These are phyloP conservation scores for Neodiprion lecontei DNA, from an alignment of 1,140 invertebrate genomes.

Conservation along the genomic window DNA sequence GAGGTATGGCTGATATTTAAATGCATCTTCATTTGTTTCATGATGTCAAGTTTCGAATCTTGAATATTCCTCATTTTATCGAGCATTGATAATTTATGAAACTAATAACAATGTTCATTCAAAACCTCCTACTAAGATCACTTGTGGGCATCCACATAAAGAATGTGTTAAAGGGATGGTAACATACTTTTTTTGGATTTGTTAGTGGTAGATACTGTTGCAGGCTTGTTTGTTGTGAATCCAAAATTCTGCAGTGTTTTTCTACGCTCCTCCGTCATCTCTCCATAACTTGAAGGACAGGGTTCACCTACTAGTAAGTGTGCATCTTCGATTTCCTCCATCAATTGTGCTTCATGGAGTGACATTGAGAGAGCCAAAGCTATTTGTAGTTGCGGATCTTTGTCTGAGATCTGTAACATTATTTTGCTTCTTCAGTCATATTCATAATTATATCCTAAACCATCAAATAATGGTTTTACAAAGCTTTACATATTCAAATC, in stretches of 20 bases:
- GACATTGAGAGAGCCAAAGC: constrained; percentile 62
- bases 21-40: no score
- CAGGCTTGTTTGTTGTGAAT: constrained; percentile 47
- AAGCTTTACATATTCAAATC: constrained; percentile 20
- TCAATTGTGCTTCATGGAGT: constrained; percentile 55
- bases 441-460: constrained; percentile 19
- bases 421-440: constrained; percentile 7
- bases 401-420: constrained; percentile 35
- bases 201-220: constrained; percentile 22
- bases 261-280: constrained; percentile 34
- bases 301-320: constrained; percentile 33
- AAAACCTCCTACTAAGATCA: no score
- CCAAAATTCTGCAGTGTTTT: constrained; percentile 52
- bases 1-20: no score
- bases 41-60: no score
- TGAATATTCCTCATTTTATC: no score
- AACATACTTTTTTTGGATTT: constrained; percentile 45
- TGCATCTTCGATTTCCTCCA: constrained; percentile 47
- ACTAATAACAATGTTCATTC: no score
- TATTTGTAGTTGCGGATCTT: constrained; percentile 58
- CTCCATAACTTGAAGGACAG: constrained; percentile 20
- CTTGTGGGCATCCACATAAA: no score
- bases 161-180: no score
- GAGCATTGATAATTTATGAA: no score
- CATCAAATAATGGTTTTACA: constrained; percentile 15